Base-by-base conservation (phyloP, 64 coral and sea anemone species). In the Dendronephthya gigantea region DNA sequence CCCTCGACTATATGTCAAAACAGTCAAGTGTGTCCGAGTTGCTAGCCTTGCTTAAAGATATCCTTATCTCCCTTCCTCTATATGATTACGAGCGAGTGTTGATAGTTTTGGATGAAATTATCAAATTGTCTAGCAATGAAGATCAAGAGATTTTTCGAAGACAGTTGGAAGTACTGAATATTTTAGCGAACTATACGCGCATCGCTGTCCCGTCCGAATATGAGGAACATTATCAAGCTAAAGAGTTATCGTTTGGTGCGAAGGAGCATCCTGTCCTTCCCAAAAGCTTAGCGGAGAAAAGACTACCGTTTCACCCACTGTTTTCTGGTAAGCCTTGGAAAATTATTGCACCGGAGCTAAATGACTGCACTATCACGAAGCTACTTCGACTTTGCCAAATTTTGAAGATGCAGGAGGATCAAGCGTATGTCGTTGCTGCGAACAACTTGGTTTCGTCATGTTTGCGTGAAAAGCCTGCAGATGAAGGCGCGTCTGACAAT, bases 301-400 rank as follows among this genome's bases (percentile, higher is more conserved):
- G 72, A 36, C 29, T 79, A 39, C 72, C 72, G 12, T 79, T 79
- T 79, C 72, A 79, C 28, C 72, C 72, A 29, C 17, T 79, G 36
- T 36, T 79, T 34, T 79, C 34, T 39, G 72, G 72, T 1, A 79
- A 15, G 19, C 72, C 72, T 15, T 79, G 72, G 72, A 79, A 79
- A 79, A 79, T 79, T 36, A 79, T 79, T 79, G 72, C 27, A 39
- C 72, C 72, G 9, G 72, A 79, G 36, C 22, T 79, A 39, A 79
- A 79, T 79, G 72, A 79, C 17, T 9, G 36, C 12, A 79, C 72
- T 12, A 79, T 39, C 30, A 19, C 72, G 36, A 79, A 79, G 32
- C 72, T 79, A 36, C 72, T 79, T 39, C 25, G 32, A 79, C 32
- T 79, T 29, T 79, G 72, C 22, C 30, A 39, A 39, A 34, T 79